These are phyloP conservation scores for Camptogramma bilineatum DNA, from an alignment of 2,888 invertebrate species.

Conservation along the genomic window DNA sequence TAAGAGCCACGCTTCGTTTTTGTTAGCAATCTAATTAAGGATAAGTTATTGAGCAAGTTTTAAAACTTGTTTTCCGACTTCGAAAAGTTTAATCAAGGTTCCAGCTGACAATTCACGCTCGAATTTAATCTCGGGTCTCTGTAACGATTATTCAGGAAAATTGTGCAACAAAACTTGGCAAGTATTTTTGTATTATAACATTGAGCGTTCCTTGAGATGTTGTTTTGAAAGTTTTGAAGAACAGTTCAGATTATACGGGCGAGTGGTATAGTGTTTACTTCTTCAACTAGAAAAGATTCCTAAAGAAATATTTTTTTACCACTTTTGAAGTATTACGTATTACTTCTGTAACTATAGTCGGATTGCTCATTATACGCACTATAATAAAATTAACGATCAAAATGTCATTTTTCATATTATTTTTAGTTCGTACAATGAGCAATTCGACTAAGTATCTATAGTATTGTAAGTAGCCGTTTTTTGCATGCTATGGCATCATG, in stretches of 20 bases:
- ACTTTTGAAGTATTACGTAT: no score
- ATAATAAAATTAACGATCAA: no score
- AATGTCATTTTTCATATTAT: no score
- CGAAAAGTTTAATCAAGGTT: constrained; percentile 40
- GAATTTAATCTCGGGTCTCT: constrained; percentile 34
- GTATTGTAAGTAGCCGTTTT: no score
- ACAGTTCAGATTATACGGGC: background rate
- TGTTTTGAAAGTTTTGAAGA: constrained; percentile 8
- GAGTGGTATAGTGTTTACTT: background rate
- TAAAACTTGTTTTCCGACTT: constrained; percentile 36
- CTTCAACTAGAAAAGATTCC: background rate
- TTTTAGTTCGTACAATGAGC: no score
- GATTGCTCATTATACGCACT: no score
- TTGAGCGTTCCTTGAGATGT: constrained; percentile 7
- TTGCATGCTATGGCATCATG: no score
- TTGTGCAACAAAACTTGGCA: constrained; percentile 34
- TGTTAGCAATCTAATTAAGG: constrained; percentile 35
- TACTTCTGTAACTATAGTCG: no score
- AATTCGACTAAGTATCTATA: no score
- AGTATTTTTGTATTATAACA: constrained; percentile 23
- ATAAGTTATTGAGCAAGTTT: constrained; percentile 37
- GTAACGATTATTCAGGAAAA: constrained; percentile 33
- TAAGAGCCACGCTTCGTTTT: constrained; percentile 25
- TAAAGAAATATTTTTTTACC: background rate
- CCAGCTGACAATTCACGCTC: constrained; percentile 37